Conservation (phyloP, 1,140 invertebrate genomes). For the Rhopalosiphum maidis region DNA sequence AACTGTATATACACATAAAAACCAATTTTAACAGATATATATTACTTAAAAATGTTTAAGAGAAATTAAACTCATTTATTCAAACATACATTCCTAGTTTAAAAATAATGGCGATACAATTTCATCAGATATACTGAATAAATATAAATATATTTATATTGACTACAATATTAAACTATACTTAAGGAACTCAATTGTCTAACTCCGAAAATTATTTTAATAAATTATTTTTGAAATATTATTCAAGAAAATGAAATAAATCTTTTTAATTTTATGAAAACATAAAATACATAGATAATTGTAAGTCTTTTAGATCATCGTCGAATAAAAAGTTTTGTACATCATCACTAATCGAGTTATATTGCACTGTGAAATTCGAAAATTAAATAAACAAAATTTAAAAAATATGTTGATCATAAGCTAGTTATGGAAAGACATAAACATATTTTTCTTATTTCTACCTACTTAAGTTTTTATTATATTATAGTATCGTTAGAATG, state of each 20-base stretch:
- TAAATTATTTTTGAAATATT: too few relatives aligned
- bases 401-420: background rate
- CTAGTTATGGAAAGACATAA: background rate
- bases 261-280: background rate
- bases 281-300: background rate
- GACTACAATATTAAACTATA: background rate
- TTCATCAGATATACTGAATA: background rate
- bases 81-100: background rate
- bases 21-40: background rate
- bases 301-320: background rate
- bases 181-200: too few relatives aligned
- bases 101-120: background rate
- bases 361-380: background rate
- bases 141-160: background rate
- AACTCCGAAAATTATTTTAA: too few relatives aligned
- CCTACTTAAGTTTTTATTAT: background rate
- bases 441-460: background rate
- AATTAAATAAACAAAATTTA: background rate
- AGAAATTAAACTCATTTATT: background rate
- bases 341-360: background rate
- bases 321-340: too few relatives aligned
- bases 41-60: background rate
- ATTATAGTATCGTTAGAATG: background rate
- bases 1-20: background rate
- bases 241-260: too few relatives aligned